These are phyloP conservation scores for Hephaestus fuliginosus DNA, from an alignment of 2,797 vertebrate species.

Conservation along the genomic window DNA sequence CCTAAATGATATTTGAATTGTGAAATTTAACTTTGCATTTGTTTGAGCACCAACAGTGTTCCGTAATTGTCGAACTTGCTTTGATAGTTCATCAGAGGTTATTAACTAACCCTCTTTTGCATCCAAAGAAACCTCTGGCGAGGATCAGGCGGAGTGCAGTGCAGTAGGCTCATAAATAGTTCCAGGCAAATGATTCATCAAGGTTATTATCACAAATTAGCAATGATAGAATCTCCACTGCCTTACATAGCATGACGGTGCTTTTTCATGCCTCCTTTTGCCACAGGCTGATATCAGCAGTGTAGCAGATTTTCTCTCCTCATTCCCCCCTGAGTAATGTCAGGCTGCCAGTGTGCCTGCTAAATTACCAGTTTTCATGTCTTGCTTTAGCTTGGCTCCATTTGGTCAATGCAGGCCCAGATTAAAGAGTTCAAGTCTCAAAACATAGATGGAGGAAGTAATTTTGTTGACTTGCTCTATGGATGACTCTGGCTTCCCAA, in stretches of 20 bases:
- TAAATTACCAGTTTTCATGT: slow-evolving; percentile 41
- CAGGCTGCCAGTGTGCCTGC: slow-evolving; percentile 42
- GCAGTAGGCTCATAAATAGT: slow-evolving; percentile 9
- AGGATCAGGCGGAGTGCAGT: slow-evolving; percentile 19
- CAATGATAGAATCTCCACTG: slow-evolving; percentile 26
- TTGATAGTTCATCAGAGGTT: slow-evolving; percentile 26
- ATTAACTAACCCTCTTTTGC: slow-evolving; percentile 23
- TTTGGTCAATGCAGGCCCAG: slow-evolving; percentile 25
- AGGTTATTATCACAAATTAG: slow-evolving; percentile 59
- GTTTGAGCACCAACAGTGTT: neutral
- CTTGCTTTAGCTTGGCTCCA: slow-evolving; percentile 37
- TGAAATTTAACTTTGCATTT: neutral
- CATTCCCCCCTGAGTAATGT: slow-evolving; percentile 44
- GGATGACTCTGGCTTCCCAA: slow-evolving; percentile 22
- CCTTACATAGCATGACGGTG: slow-evolving; percentile 29
- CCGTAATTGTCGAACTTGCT: neutral
- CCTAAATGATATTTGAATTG: neutral
- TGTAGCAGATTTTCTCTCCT: slow-evolving; percentile 22
- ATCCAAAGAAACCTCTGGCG: slow-evolving; percentile 36
- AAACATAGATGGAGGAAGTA: neutral
- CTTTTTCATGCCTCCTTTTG: slow-evolving; percentile 50
- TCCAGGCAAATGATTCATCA: slow-evolving; percentile 59
- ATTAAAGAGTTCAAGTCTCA: slow-evolving; percentile 38
- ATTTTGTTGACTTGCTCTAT: slow-evolving; percentile 7
- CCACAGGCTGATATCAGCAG: slow-evolving; percentile 54